Evolutionary conservation across 2,888 invertebrate genomes (phyloP), one percentile per base, ranked within the genome.

Genomic region (Neoaliturus tenellus): DNA sequence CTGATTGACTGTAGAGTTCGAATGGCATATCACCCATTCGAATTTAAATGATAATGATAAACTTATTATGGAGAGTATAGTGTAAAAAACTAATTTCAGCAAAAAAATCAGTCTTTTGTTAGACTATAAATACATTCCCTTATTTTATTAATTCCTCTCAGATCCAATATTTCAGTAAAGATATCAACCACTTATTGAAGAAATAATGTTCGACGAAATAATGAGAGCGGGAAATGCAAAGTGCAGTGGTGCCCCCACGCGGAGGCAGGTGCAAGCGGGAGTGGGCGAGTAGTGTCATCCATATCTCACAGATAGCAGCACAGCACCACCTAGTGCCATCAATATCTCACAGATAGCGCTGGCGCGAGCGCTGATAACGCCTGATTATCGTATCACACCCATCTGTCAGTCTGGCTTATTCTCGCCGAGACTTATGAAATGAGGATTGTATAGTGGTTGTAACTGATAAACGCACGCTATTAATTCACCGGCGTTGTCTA

Each of bases 241-340:
- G 55, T 55, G 44, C 44, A 39, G 39, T 39, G 39, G 8, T 51
- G 62, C 62, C 17, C 62, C 62, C 28, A 62, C 62, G 62, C 62
- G 62, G 23, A 51, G 51, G 20, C 62, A 62, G 62, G 62, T 62
- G 62, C 62, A 17, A 2, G 48, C 20, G 3, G 4, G 62, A 62
- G 62, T 62, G 62, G 62, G 62, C 62, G 62, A 62, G 4, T 17
- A 62, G 62, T 62, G 62, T 31, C 62, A n/a, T 62, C 62, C 62
- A 62, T 62, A 62, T 62, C 62, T 71, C 71, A 71, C 39, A 71
- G 71, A 39, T 39, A 35, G 41, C 71, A 71, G 71, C 71, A 41
- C 71, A 71, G 71, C 71, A 41, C 71, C 71, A 71, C 71, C 6
- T 39, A 71, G 41, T 71, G 31, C 62, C 62, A 62, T 62, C 62